A percentile compares a stretch with the other conserved stretches of the same genome.
phyloP scores from a whole-genome alignment of 2,888 invertebrate genomes.

The Leucophenga montana region DNA sequence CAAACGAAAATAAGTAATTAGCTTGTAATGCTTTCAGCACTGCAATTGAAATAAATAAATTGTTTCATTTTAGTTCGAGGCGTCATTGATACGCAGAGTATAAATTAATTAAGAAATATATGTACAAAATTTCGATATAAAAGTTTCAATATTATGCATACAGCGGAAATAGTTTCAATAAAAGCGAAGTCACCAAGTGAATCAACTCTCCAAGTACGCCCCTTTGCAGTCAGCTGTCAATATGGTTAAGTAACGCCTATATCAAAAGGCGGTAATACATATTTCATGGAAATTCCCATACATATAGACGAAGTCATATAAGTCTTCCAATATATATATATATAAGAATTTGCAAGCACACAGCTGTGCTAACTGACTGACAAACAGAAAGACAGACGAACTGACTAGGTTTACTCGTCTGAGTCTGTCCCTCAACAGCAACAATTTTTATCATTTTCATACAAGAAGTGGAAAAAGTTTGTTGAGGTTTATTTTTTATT shows the following conservation, averaged over 20 bases:
- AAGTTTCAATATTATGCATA: background rate
- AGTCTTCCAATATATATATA: slow-evolving; percentile 32
- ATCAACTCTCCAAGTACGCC: slow-evolving; percentile 43
- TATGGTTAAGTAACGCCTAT: slow-evolving; percentile 47
- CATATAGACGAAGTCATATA: background rate
- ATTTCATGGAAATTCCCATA: slow-evolving; percentile 42
- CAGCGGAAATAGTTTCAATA: background rate
- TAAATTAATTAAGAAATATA: no score
- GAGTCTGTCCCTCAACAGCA: background rate
- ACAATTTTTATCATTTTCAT: slow-evolving; percentile 23
- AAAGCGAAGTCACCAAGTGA: background rate
- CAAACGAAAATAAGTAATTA: background rate
- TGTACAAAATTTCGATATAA: background rate
- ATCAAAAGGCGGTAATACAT: slow-evolving; percentile 44
- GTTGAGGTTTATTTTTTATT: background rate
- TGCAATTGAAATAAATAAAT: background rate
- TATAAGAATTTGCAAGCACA: slow-evolving; percentile 58
- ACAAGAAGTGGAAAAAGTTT: slow-evolving; percentile 25
- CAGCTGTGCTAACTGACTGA: background rate
- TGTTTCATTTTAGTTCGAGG: background rate
- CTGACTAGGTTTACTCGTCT: background rate
- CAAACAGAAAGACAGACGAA: background rate
- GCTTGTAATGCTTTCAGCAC: no score
- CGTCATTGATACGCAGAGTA: no score
- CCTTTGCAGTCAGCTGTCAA: slow-evolving; percentile 65